phyloP scores from a whole-genome alignment of 2,888 invertebrate genomes.

The Tholera decimalis region DNA sequence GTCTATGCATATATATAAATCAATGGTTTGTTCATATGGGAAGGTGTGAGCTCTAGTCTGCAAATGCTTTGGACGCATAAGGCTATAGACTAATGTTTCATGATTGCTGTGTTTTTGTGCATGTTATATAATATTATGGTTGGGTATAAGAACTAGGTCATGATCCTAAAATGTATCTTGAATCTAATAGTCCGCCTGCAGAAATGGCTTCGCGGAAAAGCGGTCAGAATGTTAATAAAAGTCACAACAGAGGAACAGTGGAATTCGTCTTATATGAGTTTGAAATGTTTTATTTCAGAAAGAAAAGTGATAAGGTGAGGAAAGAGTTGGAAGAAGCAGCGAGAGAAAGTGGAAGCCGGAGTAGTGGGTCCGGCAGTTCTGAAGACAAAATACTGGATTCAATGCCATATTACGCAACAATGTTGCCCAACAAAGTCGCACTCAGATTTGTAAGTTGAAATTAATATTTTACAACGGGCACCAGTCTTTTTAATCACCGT shows the following conservation, averaged over 20 bases:
- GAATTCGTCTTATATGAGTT: conserved; percentile 42
- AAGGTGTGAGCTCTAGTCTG: conserved; percentile 48
- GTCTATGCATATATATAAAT: conserved; percentile 33
- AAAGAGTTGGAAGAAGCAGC: conserved; percentile 98
- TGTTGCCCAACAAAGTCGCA: conserved; percentile 93
- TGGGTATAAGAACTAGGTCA: conserved; percentile 49
- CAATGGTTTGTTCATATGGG: conserved; percentile 32
- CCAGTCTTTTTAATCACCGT: background rate
- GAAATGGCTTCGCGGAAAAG: conserved; percentile 50
- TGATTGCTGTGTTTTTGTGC: conserved; percentile 57
- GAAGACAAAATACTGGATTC: conserved; percentile 86
- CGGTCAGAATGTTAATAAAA: conserved; percentile 50
- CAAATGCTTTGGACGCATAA: conserved; percentile 69
- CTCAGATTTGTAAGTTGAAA: conserved; percentile 94
- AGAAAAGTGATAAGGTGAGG: conserved; percentile 96
- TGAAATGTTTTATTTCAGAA: conserved; percentile 91
- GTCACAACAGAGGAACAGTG: conserved; percentile 12
- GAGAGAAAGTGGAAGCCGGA: conserved; percentile 92
- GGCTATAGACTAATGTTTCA: conserved; percentile 49
- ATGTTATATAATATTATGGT: conserved; percentile 53
- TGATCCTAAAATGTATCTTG: conserved; percentile 21
- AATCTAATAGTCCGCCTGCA: conserved; percentile 38
- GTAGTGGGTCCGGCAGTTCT: conserved; percentile 83
- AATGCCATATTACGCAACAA: conserved; percentile 85
- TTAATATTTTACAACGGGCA: background rate